Conservation (phyloP, 2,113 vertebrate species). For the Ceratotherium simum region DNA sequence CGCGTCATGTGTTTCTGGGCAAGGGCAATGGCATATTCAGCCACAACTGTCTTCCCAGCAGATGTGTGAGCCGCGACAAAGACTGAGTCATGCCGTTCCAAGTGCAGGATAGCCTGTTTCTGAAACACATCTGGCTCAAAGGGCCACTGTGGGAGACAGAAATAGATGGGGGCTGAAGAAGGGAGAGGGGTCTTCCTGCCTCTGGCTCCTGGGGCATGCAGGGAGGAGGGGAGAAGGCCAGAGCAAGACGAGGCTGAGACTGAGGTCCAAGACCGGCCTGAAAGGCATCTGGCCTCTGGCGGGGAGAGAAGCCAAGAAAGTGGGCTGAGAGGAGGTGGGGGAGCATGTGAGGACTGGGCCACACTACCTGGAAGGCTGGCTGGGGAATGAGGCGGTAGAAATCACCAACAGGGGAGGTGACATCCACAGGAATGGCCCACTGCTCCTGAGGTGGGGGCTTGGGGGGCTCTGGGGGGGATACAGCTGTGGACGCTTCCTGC, state of each 20-base stretch:
- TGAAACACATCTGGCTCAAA: slow-evolving; percentile 95
- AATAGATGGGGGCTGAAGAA: neutral
- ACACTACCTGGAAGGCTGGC: slow-evolving; percentile 92
- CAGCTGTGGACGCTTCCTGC: slow-evolving; percentile 66
- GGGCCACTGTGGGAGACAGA: slow-evolving; percentile 88
- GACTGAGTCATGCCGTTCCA: slow-evolving; percentile 93
- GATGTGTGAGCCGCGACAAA: slow-evolving; percentile 96
- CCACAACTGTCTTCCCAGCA: slow-evolving; percentile 95
- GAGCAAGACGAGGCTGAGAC: neutral
- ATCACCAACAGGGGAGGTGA: slow-evolving; percentile 91
- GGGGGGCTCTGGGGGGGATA: slow-evolving; percentile 65
- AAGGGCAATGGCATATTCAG: slow-evolving; percentile 95
- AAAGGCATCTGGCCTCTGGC: neutral
- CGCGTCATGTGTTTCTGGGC: slow-evolving; percentile 97
- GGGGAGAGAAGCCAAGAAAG: neutral
- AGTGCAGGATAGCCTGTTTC: slow-evolving; percentile 94
- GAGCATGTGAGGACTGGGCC: neutral
- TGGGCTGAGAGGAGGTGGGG: neutral
- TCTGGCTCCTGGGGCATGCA: neutral
- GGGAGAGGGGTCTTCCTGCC: neutral
- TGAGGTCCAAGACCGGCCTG: neutral
- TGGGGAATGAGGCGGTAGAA: slow-evolving; percentile 95
- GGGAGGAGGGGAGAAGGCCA: neutral
- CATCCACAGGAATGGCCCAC: slow-evolving; percentile 93
- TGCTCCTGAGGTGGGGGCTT: slow-evolving; percentile 85